phyloP scores from a whole-genome alignment of 2,113 vertebrate genomes.

The Coreoperca whiteheadi region DNA sequence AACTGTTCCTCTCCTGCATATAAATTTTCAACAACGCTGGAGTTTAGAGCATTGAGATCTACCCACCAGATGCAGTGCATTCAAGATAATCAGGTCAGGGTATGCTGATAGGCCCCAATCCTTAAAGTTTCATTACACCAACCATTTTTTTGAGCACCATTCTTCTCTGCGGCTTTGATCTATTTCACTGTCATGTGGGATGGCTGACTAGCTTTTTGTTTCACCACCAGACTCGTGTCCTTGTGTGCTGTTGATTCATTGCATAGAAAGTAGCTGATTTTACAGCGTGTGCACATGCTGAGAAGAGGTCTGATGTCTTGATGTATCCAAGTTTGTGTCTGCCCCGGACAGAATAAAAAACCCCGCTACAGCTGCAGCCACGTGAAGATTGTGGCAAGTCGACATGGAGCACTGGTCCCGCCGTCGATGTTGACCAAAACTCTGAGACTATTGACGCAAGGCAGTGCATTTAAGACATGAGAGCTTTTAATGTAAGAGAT shows the following conservation, averaged over 20 bases:
- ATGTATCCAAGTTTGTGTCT: constrained; percentile 35
- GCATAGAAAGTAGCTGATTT: constrained; percentile 68
- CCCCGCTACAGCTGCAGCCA: constrained; percentile 24
- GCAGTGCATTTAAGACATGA: constrained; percentile 11
- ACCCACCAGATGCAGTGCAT: constrained; percentile 36
- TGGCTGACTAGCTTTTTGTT: constrained; percentile 62
- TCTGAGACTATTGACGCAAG: constrained; percentile 54
- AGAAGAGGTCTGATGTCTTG: constrained; percentile 57
- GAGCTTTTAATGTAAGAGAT: background rate
- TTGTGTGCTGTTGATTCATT: constrained; percentile 66
- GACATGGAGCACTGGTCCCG: constrained; percentile 41
- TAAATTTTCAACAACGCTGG: constrained; percentile 40
- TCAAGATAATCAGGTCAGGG: constrained; percentile 54
- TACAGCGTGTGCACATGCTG: constrained; percentile 42
- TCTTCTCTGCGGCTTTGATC: constrained; percentile 52
- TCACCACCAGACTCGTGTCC: constrained; percentile 66
- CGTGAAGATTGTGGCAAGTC: constrained; percentile 47
- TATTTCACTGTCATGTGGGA: constrained; percentile 39
- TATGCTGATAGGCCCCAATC: constrained; percentile 28
- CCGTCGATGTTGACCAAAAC: constrained; percentile 42
- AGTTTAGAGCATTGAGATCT: constrained; percentile 31
- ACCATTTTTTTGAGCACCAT: constrained; percentile 30
- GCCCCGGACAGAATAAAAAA: constrained; percentile 36
- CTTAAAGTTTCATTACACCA: constrained; percentile 60
- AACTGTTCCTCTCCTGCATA: constrained; percentile 42